Percentiles rank a stretch among this genome's conserved stretches.
phyloP scores from a whole-genome alignment of 2,797 vertebrate species.

The Hippocampus kuda region DNA sequence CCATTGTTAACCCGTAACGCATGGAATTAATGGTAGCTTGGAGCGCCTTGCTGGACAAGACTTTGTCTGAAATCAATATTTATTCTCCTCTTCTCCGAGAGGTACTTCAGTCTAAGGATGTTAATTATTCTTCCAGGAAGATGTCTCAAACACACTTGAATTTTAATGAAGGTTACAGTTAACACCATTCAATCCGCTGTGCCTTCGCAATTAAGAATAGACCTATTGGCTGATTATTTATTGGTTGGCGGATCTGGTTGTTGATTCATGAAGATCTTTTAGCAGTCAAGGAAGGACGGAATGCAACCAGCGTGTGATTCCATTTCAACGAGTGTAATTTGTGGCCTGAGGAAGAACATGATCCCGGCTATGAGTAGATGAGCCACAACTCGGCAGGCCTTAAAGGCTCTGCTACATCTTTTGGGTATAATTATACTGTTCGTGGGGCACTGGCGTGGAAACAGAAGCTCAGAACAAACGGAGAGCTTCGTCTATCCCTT shows the following conservation, averaged over 20 bases:
- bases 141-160: not conserved
- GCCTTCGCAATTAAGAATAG: not conserved
- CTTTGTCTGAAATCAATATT: slow-evolving; percentile 4
- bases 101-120: not conserved
- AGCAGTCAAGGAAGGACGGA: not conserved
- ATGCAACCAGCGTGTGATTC: not conserved
- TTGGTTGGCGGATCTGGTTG: not conserved
- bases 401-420: not conserved
- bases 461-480: not conserved
- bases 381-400: not conserved
- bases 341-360: not conserved
- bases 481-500: not conserved
- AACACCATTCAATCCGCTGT: not conserved
- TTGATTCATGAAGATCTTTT: not conserved
- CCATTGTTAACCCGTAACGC: not conserved
- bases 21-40: not conserved
- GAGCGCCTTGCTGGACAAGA: not conserved
- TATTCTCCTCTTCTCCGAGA: not conserved
- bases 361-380: not conserved
- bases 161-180: slow-evolving; percentile 3
- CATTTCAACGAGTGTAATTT: not conserved
- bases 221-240: not conserved
- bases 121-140: not conserved
- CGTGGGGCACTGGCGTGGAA: not conserved
- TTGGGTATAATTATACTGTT: not conserved